Percentiles rank a stretch among this genome's conserved stretches.
Evolutionary conservation across 2,888 invertebrate genomes (phyloP).

Genomic region (Drosophila tanythrix): DNA sequence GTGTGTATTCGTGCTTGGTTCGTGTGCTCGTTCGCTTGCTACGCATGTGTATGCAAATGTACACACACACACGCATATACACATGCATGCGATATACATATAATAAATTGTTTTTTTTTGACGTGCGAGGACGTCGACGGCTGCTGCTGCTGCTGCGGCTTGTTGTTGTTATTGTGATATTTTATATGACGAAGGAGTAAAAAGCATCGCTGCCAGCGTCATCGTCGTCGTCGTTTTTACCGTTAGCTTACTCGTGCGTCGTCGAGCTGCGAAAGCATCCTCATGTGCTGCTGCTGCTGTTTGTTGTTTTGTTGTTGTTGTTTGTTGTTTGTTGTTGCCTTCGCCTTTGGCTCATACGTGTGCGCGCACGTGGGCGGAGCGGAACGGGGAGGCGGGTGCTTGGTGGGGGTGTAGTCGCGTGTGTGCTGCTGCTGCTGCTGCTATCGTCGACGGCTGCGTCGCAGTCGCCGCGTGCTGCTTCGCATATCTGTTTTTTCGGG

Average conservation of each 20-base stretch:
- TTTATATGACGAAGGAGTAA: slow-evolving; percentile 80
- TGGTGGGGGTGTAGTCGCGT: slow-evolving; percentile 54
- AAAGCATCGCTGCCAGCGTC: slow-evolving; percentile 52
- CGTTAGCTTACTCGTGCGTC: slow-evolving; percentile 49
- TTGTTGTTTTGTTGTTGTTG: slow-evolving; percentile 12
- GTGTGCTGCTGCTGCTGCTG: slow-evolving; percentile 51
- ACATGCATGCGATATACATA: slow-evolving; percentile 25
- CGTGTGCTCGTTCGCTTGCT: slow-evolving; percentile 51
- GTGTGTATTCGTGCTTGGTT: slow-evolving; percentile 37
- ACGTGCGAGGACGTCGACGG: slow-evolving; percentile 77
- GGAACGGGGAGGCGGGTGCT: slow-evolving; percentile 25
- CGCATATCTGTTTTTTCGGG: slow-evolving; percentile 81
- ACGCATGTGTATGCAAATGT: slow-evolving; percentile 80
- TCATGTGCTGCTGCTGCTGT: slow-evolving; percentile 52
- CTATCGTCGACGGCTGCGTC: slow-evolving; percentile 42
- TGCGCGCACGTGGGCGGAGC: slow-evolving; percentile 76
- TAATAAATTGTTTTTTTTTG: slow-evolving; percentile 73
- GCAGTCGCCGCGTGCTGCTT: slow-evolving; percentile 47
- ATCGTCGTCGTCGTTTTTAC: slow-evolving; percentile 35
- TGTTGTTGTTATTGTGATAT: slow-evolving; percentile 64
- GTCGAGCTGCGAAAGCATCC: slow-evolving; percentile 52
- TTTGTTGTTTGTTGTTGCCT: slow-evolving; percentile 65
- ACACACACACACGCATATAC: slow-evolving; percentile 41
- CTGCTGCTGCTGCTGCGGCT: slow-evolving; percentile 22
- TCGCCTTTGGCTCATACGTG: slow-evolving; percentile 72